Conservation (phyloP, 2,113 vertebrate genomes). For the Coptodon bakossiorum region DNA sequence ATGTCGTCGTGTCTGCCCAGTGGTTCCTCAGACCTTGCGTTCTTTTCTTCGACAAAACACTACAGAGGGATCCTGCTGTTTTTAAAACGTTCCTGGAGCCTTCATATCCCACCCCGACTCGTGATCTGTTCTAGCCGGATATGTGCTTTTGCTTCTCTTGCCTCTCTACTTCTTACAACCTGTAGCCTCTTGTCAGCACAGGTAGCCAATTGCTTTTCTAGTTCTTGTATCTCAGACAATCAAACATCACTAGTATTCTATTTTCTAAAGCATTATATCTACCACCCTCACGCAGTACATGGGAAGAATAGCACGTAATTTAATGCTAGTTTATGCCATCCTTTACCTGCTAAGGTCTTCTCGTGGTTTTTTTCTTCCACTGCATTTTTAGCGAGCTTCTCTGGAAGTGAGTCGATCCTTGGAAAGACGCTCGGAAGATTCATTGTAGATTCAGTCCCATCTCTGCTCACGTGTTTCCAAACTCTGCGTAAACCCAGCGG, state of each 20-base stretch:
- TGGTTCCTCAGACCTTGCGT: conserved; percentile 27
- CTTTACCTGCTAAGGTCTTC: conserved; percentile 35
- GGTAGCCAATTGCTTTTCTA: conserved; percentile 39
- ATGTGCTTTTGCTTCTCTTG: conserved; percentile 40
- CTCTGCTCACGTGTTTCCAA: conserved; percentile 1
- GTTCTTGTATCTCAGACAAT: conserved; percentile 64
- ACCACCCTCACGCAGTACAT: conserved; percentile 10
- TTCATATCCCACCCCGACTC: conserved; percentile 11
- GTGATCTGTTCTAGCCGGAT: conserved; percentile 24
- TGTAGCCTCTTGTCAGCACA: conserved; percentile 51
- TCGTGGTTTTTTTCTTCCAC: conserved; percentile 9
- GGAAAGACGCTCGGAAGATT: not conserved
- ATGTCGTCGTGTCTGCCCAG: conserved; percentile 46
- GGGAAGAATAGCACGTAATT: conserved; percentile 39
- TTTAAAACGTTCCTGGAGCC: conserved; percentile 10
- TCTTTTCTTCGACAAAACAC: conserved; percentile 56
- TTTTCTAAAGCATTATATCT: conserved; percentile 45
- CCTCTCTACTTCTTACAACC: conserved; percentile 36
- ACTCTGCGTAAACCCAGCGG: conserved; percentile 12
- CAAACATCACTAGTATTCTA: conserved; percentile 55
- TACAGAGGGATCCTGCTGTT: conserved; percentile 52
- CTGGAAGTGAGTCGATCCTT: not conserved
- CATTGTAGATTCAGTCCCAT: conserved; percentile 17
- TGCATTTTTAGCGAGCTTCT: conserved; percentile 4
- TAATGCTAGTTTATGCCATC: conserved; percentile 37